phyloP scores from a whole-genome alignment of 2,888 invertebrate species.

The Hylaea fasciaria region DNA sequence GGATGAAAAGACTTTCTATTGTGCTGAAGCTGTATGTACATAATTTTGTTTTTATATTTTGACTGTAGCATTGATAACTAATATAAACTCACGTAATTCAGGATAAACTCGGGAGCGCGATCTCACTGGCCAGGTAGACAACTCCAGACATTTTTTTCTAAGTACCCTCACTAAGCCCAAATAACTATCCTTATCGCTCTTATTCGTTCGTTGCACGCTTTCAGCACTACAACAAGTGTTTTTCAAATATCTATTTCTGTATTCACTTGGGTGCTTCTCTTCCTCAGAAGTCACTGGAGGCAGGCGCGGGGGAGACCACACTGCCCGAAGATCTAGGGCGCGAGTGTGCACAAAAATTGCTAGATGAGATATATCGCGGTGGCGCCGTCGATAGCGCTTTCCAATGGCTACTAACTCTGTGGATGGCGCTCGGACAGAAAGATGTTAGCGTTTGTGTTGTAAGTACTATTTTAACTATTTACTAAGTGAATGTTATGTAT shows the following conservation, averaged over 20 bases:
- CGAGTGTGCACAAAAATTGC: conserved; percentile 90
- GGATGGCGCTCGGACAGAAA: conserved; percentile 97
- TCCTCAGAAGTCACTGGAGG: conserved; percentile 72
- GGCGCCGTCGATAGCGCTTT: conserved; percentile 95
- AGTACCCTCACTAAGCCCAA: too few relatives aligned
- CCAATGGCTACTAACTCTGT: conserved; percentile 94
- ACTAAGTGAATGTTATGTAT: too few relatives aligned
- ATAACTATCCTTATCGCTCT: too few relatives aligned
- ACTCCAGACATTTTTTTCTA: too few relatives aligned
- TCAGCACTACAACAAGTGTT: too few relatives aligned
- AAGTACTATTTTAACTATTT: conserved; percentile 44
- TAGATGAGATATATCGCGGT: conserved; percentile 96
- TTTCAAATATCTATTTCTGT: too few relatives aligned
- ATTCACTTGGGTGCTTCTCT: neutral
- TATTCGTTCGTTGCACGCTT: too few relatives aligned
- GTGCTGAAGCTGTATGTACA: conserved; percentile 85
- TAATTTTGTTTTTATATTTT: neutral
- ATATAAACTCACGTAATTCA: too few relatives aligned
- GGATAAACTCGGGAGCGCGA: too few relatives aligned
- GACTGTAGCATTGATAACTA: too few relatives aligned
- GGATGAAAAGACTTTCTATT: conserved; percentile 91
- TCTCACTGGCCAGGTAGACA: too few relatives aligned
- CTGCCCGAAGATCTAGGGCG: conserved; percentile 97
- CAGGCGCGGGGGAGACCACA: conserved; percentile 84
- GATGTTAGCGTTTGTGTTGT: conserved; percentile 93